Evolutionary conservation across 2,113 vertebrate genomes (phyloP), one percentile per base, ranked within the genome.

Genomic region (Oophaga pumilio): DNA sequence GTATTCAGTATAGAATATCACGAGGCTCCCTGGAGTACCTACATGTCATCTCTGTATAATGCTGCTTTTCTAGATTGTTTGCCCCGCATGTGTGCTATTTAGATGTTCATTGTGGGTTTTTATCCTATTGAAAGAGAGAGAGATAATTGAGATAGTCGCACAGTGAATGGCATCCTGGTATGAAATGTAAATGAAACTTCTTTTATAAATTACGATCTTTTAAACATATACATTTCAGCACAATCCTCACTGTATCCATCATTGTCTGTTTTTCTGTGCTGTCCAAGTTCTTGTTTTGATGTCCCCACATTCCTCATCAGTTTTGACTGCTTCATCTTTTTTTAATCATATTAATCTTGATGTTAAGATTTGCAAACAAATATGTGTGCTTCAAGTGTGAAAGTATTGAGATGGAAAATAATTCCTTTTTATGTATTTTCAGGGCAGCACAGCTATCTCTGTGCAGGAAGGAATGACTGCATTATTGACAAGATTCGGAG

Each of bases 361-460:
- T 69, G 81, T 83, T 33, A 86, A 69, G 49, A 49, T 53, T 80
- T 86, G 57, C 76, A 59, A 64, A 79, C 60, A 22, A 68, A 62
- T 66, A 59, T 24, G 59, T 79, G 85, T 53, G 71, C 49, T 69
- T 53, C 9, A 69, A 79, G 79, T 68, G 22, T 52, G 50, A 59
- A 79, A 78, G 60, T 62, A 57, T 52, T 69, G 12, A 56, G 24
- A 86, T 78, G 64, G 49, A 76, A 79, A 77, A 77, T 80, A 86
- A 86, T 68, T 89, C 89, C 90, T 87, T 8, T 90, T 92, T 88
- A 91, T 92, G 59, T 92, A 89, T 69, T 69, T 93, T 90, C 92
- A 99, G 98, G 98, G 92, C 98, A 99, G 94, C 98, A 99, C 95
- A 99, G 99, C 94, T 99, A 99, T 94, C 96, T 99, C 91, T 99